Conservation (phyloP, 2,113 vertebrate species). For the Patagioenas fasciata region DNA sequence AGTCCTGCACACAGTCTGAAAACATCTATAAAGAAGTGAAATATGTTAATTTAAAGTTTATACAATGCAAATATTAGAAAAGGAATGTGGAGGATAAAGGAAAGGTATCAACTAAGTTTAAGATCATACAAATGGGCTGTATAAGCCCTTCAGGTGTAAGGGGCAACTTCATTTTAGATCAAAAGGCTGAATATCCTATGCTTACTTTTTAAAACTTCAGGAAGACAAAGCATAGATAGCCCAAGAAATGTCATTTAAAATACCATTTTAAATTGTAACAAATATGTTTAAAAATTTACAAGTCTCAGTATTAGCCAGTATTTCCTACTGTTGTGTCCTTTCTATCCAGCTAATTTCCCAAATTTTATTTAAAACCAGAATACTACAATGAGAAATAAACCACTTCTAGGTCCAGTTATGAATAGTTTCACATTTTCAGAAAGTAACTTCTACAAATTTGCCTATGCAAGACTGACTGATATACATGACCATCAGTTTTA, state of each 20-base stretch:
- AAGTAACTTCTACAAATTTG: not conserved
- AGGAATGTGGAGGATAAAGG: not conserved
- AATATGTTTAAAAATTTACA: not conserved
- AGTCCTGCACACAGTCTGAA: not conserved
- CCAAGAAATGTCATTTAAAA: not conserved
- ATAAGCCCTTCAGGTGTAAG: not conserved
- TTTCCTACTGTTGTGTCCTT: not conserved
- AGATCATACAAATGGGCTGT: not conserved
- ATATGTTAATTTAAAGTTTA: not conserved
- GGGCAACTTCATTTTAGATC: not conserved
- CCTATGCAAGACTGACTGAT: not conserved
- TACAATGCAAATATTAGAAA: not conserved
- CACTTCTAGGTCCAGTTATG: not conserved
- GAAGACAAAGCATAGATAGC: not conserved
- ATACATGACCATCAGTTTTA: not conserved
- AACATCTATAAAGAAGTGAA: not conserved
- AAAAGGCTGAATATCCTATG: not conserved
- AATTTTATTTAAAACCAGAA: not conserved
- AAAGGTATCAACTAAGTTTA: not conserved
- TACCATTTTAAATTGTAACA: not conserved
- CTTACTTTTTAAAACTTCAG: not conserved
- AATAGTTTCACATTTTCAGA: not conserved
- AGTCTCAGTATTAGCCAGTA: not conserved
- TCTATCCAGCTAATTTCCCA: not conserved
- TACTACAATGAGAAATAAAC: not conserved